phyloP scores from a whole-genome alignment of 2,888 invertebrate genomes.

The Amphiduros pacificus region DNA sequence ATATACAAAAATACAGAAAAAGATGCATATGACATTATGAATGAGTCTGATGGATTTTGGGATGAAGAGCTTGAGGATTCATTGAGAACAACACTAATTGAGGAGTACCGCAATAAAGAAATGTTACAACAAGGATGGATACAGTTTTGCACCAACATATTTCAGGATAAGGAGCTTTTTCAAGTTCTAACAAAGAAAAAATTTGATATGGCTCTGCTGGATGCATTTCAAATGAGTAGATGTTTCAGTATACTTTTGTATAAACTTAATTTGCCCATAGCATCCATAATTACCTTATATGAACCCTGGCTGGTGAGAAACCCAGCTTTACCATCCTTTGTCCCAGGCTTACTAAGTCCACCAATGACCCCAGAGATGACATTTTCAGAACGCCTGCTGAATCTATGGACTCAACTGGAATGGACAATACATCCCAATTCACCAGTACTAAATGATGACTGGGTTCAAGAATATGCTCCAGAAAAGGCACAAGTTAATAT shows the following conservation, averaged over 20 bases:
- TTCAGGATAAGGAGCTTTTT: conserved; percentile 17
- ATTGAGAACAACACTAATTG: neutral
- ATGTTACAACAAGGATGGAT: conserved; percentile 9
- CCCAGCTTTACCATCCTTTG: conserved; percentile 24
- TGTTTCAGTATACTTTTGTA: conserved; percentile 19
- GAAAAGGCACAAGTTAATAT: conserved; percentile 6
- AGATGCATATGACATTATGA: neutral
- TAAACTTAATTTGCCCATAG: conserved; percentile 22
- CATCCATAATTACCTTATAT: conserved; percentile 15
- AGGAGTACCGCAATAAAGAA: neutral
- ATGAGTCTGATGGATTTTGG: neutral
- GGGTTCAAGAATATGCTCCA: conserved; percentile 16
- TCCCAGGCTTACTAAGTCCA: conserved; percentile 8
- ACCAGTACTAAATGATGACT: conserved; percentile 14
- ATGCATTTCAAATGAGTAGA: conserved; percentile 15
- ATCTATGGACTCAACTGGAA: conserved; percentile 15
- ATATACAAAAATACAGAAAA: neutral
- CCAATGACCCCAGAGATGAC: conserved; percentile 21
- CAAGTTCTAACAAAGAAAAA: neutral
- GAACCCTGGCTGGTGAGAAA: conserved; percentile 26
- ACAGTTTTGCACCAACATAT: conserved; percentile 19
- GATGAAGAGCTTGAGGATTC: neutral
- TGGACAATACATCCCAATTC: conserved; percentile 15
- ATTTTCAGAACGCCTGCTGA: conserved; percentile 20
- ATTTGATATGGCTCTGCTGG: conserved; percentile 22